phyloP scores from a whole-genome alignment of 2,113 vertebrate species.

The Hydrochoerus hydrochaeris region DNA sequence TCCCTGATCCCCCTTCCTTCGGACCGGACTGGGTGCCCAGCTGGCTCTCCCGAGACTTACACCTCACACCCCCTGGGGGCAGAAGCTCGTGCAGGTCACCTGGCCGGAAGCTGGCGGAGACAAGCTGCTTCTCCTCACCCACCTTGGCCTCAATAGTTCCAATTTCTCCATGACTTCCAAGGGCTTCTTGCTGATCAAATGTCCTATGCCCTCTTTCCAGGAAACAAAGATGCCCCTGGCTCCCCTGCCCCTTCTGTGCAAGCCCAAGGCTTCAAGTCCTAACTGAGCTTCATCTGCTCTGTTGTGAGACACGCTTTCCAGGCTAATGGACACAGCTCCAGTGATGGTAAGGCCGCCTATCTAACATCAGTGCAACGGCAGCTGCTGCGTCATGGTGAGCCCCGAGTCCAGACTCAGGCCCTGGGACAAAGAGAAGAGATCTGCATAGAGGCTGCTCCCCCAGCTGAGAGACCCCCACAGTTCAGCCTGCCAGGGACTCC shows the following conservation, averaged over 20 bases:
- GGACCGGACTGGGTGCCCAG: not conserved
- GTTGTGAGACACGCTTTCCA: slow-evolving; percentile 9
- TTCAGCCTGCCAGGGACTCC: not conserved
- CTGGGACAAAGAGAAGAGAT: not conserved
- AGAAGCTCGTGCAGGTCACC: not conserved
- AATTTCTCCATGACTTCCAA: too few species aligned
- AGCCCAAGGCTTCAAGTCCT: not conserved
- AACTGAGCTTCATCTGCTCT: not conserved
- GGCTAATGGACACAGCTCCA: not conserved
- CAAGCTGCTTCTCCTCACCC: not conserved
- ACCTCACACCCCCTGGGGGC: not conserved
- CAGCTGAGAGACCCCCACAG: not conserved
- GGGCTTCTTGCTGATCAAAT: not conserved
- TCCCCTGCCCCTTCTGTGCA: not conserved
- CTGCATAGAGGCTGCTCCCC: not conserved
- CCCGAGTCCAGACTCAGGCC: not conserved
- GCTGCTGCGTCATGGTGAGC: not conserved
- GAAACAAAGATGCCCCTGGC: not conserved
- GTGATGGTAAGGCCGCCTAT: not conserved
- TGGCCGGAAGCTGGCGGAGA: rapidly evolving
- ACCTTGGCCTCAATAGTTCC: not conserved
- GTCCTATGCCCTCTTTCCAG: not conserved
- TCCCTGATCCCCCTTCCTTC: not conserved
- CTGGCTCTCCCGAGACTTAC: not conserved
- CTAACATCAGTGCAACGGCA: not conserved